These are phyloP conservation scores for Stictocephala bisonia DNA, from an alignment of 2,888 invertebrate species.

Conservation along the genomic window DNA sequence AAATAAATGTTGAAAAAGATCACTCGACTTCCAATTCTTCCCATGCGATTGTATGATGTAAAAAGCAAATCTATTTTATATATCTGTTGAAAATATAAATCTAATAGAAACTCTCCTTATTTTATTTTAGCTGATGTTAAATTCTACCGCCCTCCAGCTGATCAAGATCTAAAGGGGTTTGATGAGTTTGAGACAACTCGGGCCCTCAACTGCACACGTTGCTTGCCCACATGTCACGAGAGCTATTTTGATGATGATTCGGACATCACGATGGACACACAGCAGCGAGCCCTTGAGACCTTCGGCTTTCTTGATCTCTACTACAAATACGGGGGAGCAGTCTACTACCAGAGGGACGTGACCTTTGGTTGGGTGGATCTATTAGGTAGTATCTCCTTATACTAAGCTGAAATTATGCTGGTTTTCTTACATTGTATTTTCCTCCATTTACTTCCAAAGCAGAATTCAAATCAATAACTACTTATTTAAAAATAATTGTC, in stretches of 20 bases:
- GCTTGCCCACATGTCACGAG: conserved; percentile 60
- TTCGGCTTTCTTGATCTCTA: conserved; percentile 57
- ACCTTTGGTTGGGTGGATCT: conserved; percentile 59
- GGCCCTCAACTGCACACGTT: conserved; percentile 57
- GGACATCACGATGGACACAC: conserved; percentile 54
- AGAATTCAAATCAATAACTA: too few relatives aligned
- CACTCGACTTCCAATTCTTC: too few relatives aligned
- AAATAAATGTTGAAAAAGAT: too few relatives aligned
- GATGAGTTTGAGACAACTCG: conserved; percentile 46
- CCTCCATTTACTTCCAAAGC: too few relatives aligned
- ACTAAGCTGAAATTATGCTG: neutral
- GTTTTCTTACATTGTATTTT: neutral
- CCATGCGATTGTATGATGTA: too few relatives aligned
- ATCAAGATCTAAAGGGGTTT: conserved; percentile 53
- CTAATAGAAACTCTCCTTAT: neutral
- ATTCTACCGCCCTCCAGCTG: conserved; percentile 57
- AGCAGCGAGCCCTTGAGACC: conserved; percentile 45
- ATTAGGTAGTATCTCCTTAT: conserved; percentile 54
- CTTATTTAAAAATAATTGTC: too few relatives aligned
- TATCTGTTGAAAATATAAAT: neutral
- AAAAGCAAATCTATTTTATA: too few relatives aligned
- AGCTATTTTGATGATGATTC: conserved; percentile 57
- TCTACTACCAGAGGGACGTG: conserved; percentile 58
- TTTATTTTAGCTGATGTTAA: conserved; percentile 53
- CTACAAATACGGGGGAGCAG: conserved; percentile 58